A percentile compares a stretch with the other conserved stretches of the same genome.
These are phyloP conservation scores for Zelostemma sp. DNA, from an alignment of 1,140 invertebrate genomes.

Conservation along the genomic window DNA sequence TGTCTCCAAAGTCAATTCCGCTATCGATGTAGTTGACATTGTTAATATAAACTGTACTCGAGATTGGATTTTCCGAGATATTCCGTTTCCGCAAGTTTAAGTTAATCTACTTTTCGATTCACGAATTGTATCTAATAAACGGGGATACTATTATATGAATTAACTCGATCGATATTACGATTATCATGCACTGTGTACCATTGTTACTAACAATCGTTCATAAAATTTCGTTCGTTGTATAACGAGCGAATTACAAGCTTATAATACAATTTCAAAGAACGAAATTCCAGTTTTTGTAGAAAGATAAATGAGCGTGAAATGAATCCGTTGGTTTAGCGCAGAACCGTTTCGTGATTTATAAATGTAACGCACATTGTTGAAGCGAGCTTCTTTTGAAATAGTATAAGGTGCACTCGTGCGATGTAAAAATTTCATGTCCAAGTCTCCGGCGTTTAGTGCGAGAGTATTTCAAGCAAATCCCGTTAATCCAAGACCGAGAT, in stretches of 20 bases:
- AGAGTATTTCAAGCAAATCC: constrained; percentile 46
- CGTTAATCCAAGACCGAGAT: constrained; percentile 41
- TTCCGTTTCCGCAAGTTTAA: too few species aligned
- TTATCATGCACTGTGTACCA: too few species aligned
- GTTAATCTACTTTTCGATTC: too few species aligned
- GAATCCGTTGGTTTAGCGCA: background rate
- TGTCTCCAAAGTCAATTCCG: constrained; percentile 34
- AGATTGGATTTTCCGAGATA: constrained; percentile 2
- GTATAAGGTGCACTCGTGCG: constrained; percentile 1
- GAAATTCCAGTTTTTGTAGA: background rate
- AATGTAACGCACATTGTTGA: background rate
- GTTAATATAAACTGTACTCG: constrained; percentile 43
- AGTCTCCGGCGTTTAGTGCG: constrained; percentile 32
- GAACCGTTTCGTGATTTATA: constrained; percentile 1
- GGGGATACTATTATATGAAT: too few species aligned
- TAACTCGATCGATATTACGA: too few species aligned
- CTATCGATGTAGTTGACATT: constrained; percentile 50
- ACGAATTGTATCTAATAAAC: too few species aligned
- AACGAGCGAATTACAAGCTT: too few species aligned
- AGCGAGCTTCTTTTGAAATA: background rate
- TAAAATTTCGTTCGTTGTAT: too few species aligned
- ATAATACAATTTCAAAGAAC: too few species aligned
- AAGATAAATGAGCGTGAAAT: background rate
- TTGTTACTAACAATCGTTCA: too few species aligned
- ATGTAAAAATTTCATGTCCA: constrained; percentile 38